Conservation (phyloP, 2,888 invertebrate genomes). For the Pyrochroa serraticornis region DNA sequence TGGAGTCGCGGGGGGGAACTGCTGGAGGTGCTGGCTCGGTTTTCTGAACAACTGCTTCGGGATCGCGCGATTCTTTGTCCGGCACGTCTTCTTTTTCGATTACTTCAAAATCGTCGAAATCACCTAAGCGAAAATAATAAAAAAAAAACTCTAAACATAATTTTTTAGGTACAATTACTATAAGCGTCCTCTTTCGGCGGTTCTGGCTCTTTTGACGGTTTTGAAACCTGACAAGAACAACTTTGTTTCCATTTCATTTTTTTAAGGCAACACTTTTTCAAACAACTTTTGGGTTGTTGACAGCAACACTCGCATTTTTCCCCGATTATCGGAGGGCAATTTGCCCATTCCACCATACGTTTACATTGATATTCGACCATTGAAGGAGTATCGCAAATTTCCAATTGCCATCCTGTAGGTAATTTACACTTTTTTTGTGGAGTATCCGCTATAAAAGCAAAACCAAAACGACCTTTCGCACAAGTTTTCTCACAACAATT, state of each 20-base stretch:
- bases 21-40: too few relatives aligned
- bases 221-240: background rate
- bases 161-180: too few relatives aligned
- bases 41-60: too few relatives aligned
- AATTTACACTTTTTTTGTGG: constrained; percentile 42
- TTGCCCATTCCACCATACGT: constrained; percentile 51
- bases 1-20: too few relatives aligned
- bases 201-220: background rate
- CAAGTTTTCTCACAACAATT: background rate
- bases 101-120: too few relatives aligned
- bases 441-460: constrained; percentile 51
- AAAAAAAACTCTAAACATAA: too few relatives aligned
- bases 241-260: background rate
- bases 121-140: too few relatives aligned
- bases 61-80: too few relatives aligned
- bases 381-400: constrained; percentile 52
- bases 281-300: background rate
- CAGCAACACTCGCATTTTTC: background rate
- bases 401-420: constrained; percentile 54
- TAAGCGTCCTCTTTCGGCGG: background rate
- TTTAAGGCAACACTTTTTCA: background rate
- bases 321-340: constrained; percentile 42
- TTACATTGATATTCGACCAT: constrained; percentile 48
- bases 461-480: constrained; percentile 51
- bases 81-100: too few relatives aligned